Base-by-base conservation (phyloP, 2,797 vertebrate genomes). In the Sebastiscus tertius region DNA sequence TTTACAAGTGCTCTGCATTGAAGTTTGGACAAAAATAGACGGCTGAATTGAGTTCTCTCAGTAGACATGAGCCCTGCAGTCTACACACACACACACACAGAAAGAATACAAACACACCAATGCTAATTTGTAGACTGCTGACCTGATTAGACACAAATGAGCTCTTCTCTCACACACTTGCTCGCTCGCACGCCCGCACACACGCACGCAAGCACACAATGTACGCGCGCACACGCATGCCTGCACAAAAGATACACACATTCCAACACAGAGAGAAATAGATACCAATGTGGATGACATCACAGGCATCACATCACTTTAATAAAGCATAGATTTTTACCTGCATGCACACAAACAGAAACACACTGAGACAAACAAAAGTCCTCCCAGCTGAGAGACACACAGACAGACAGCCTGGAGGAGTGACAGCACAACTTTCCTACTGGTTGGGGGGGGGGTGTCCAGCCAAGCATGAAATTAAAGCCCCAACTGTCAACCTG, bases 381-480 rank as follows among this genome's bases (percentile, higher is more conserved):
- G 62, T 33, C 71, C 65, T 73, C 64, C 73, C 75, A 79, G 24
- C 52, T 46, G 77, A 77, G 56, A 83, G 4, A 56, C 72, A 49
- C 31, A 39, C 29, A 72, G 6, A 75, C 63, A 63, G 16, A 78
- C 72, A 75, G 81, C 52, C 74, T 79, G 16, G 26, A 64, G 86
- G 82, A 89, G 65, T 90, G 92, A 92, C 91, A 89, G 89, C 34
- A 20, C 54, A 81, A 88, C 71, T 80, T 76, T 69, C 82, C 71
- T 75, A 78, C 67, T 64, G 49, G 5, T 22, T 20, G 33, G 59
- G 59, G 64, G 77, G 34, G 46, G 33, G 3, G 31, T 49, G 13
- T 42, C 26, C 90, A 90, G 71, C 67, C 16, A n/a, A 92, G 91
- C 91, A 85, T 93, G 92, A 94, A 94, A 94, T 94, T 88, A 94